Evolutionary conservation across 1,140 invertebrate species (phyloP), one percentile per base, ranked within the genome.

Genomic region (Lysiphlebus fabarum): DNA sequence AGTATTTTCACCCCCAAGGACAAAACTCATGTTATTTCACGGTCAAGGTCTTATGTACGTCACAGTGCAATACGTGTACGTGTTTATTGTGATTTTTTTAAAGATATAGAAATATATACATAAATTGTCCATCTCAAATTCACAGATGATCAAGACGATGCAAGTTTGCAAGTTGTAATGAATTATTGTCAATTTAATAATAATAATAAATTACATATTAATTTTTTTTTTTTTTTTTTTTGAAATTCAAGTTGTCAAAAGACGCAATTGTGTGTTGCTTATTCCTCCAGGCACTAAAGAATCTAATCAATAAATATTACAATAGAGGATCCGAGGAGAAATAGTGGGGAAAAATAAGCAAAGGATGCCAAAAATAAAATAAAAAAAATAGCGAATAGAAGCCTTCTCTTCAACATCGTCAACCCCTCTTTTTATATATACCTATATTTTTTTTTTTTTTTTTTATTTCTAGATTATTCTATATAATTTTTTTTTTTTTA

Each of bases 251-350:
- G 43, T 51, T n/a, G 44, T 45, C 44, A 5, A 5, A 11, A 45
- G 6, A n/a, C 12, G n/a, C n/a, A 38, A 8, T 7, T 47, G 12
- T 10, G 34, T 45, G 26, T 44, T 17, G 58, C 37, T 12, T 49
- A 60, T 60, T 45, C 6, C 34, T 54, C 14, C 37, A 38, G 12
- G 69, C 70, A 68, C 70, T 71, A 41, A 70, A 74, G 71, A 78
- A 76, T 78, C 74, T 76, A 79, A 78, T 79, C 77, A 79, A 79
- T 78, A 78, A 78, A 78, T 78, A 78, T 78, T 78, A 78, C 76
- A 79, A 78, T 78, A 76, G 76, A 74, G 64, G 66, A 62, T 3
- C 17, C 62, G 64, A 69, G 70, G 41, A 49, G 59, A 61, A 62
- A 59, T 64, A 57, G 64, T 53, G 50, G 64, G 62, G 61, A 65